Percentiles rank a stretch among this genome's conserved stretches.
Conservation (phyloP, 1,140 invertebrate species). For the Leptinotarsa texana region DNA sequence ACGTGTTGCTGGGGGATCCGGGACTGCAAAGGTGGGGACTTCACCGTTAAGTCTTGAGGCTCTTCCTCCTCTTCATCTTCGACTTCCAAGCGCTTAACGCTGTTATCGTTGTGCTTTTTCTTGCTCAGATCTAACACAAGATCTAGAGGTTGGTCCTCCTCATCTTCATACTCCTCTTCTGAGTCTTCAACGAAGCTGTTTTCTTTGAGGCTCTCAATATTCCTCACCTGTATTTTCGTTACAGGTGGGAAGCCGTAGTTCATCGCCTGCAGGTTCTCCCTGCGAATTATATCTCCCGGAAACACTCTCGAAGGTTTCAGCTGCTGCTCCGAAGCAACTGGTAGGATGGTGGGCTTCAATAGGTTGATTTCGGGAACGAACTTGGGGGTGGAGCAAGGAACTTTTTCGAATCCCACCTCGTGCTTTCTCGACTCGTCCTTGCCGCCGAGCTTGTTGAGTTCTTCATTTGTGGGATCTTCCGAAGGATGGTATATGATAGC, state of each 20-base stretch:
- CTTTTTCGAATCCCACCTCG: constrained; percentile 44
- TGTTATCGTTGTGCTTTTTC: constrained; percentile 60
- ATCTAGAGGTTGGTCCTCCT: constrained; percentile 71
- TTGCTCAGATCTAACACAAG: constrained; percentile 86
- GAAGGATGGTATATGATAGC: constrained; percentile 84
- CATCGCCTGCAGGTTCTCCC: not conserved
- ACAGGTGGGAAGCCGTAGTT: constrained; percentile 27
- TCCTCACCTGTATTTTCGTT: constrained; percentile 65
- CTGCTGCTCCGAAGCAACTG: constrained; percentile 36
- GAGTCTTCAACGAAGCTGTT: constrained; percentile 56
- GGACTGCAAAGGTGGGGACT: constrained; percentile 41
- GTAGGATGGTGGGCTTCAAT: constrained; percentile 33
- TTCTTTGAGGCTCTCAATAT: constrained; percentile 63
- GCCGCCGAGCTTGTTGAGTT: constrained; percentile 61
- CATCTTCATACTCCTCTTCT: constrained; percentile 53
- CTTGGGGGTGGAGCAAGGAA: constrained; percentile 48
- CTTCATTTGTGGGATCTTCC: constrained; percentile 77
- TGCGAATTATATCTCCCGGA: constrained; percentile 19
- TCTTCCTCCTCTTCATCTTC: constrained; percentile 30
- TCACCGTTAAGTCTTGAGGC: constrained; percentile 56
- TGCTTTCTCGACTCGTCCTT: constrained; percentile 59
- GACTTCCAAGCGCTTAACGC: not conserved
- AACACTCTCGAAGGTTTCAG: constrained; percentile 39
- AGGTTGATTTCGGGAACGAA: constrained; percentile 34
- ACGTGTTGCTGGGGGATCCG: constrained; percentile 35